Evolutionary conservation across 2,797 vertebrate species (phyloP).

Genomic region (Tympanoctomys barrerae): DNA sequence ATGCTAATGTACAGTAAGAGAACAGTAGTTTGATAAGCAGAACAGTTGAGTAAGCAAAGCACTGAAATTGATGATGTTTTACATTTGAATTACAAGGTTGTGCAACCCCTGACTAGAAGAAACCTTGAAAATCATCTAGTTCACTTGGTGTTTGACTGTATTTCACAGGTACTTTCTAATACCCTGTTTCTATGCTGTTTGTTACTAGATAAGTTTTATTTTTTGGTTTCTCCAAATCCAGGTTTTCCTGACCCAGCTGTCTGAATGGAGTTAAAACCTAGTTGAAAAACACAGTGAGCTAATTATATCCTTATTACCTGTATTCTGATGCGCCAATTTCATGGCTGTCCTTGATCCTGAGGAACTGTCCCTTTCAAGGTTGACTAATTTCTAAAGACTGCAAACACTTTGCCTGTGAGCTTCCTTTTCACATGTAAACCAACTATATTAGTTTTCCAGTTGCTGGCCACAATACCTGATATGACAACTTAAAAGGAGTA

Average conservation of each 20-base stretch:
- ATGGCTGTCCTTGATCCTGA: neutral
- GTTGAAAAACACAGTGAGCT: neutral
- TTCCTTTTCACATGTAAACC: neutral
- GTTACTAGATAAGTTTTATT: neutral
- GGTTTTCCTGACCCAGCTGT: slow-evolving; percentile 7
- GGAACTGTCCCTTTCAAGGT: neutral
- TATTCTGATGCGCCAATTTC: neutral
- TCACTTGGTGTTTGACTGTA: neutral
- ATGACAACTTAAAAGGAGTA: neutral
- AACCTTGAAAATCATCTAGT: slow-evolving; percentile 11
- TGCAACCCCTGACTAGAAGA: neutral
- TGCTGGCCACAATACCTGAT: neutral
- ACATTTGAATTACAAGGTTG: slow-evolving; percentile 40
- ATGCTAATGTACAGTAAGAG: neutral
- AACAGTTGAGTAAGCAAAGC: neutral
- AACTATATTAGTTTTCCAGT: neutral
- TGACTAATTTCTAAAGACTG: neutral
- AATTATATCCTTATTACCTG: neutral
- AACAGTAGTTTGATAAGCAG: neutral
- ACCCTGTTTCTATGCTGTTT: neutral
- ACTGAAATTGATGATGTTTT: neutral
- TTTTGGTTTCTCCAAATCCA: neutral
- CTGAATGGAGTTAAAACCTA: neutral
- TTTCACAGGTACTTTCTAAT: too few relatives aligned
- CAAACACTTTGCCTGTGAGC: neutral